Evolutionary conservation across 2,888 invertebrate species (phyloP).

Genomic region (Orchestes rusci): DNA sequence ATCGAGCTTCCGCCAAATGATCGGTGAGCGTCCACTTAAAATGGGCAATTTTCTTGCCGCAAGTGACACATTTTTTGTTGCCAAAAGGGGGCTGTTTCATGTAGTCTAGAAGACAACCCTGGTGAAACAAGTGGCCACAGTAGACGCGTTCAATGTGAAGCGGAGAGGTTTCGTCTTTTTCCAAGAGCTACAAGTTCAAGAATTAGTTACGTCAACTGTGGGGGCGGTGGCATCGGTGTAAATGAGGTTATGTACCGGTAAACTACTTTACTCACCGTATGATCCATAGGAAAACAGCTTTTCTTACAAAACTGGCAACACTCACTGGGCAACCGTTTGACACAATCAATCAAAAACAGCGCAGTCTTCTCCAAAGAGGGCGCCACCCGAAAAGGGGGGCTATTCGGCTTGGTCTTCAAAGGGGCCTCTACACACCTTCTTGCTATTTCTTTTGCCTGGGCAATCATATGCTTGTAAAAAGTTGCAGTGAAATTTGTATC

Average conservation of each 20-base stretch:
- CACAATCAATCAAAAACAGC: conserved; percentile 55
- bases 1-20: conserved; percentile 62
- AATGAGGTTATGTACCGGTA: not conserved
- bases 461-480: conserved; percentile 54
- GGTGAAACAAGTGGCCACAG: conserved; percentile 67
- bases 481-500: conserved; percentile 60
- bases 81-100: conserved; percentile 70
- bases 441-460: conserved; percentile 61
- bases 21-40: conserved; percentile 66
- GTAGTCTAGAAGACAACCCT: conserved; percentile 58
- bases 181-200: conserved; percentile 42
- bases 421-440: conserved; percentile 64
- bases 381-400: conserved; percentile 52
- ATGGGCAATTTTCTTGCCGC: conserved; percentile 60
- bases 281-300: conserved; percentile 53
- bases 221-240: too few species aligned
- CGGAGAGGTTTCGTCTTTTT: conserved; percentile 52
- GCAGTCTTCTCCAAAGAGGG: conserved; percentile 56
- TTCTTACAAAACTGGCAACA: conserved; percentile 57
- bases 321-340: conserved; percentile 55
- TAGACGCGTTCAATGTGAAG: conserved; percentile 61
- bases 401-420: conserved; percentile 47
- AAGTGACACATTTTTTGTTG: conserved; percentile 60
- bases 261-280: conserved; percentile 41
- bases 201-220: too few species aligned